Evolutionary conservation across 2,797 vertebrate genomes (phyloP), one percentile per base, ranked within the genome.

Genomic region (Peromyscus melanophrys): DNA sequence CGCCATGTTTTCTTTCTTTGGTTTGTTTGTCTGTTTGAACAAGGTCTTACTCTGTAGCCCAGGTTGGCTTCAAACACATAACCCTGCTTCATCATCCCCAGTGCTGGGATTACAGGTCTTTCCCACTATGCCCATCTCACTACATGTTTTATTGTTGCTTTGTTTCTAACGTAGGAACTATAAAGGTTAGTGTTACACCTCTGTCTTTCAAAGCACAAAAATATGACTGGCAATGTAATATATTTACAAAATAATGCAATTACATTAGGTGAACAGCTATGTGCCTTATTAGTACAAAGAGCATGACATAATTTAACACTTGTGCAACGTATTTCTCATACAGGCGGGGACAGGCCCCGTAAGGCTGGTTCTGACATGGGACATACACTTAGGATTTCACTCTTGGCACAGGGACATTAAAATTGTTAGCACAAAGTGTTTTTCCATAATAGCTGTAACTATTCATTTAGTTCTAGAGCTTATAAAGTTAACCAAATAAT

Each of bases 221-320:
- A 85, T 85, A 29, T 17, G 87, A 37, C 92, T 92, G 73, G 46
- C 37, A 89, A 59, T 87, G 40, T 75, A 89, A 67, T 78, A 23
- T 77, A 61, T 81, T 92, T 92, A 69, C n/a, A 59, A 69, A 94
- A 52, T 75, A 88, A 89, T 49, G 46, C 75, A 92, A 92, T 94
- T 90, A 82, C 11, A 16, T 37, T 65, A 75, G 19, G 4, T 71
- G 10, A 80, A 57, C 17, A 92, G 92, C 46, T 87, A 37, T 85
- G 55, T 27, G 11, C 57, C 46, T n/a, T 92, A 57, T 87, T 43
- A 89, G 40, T 76, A 63, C 46, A 82, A 23, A 85, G 73, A 85
- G 75, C 40, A 46, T 37, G 77, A 9, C 19, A 5, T 71, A 96
- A 90, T 55, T 73, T 92, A 61, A 43, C 46, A 37, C 87, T 63